phyloP scores from a whole-genome alignment of 2,888 invertebrate genomes.

The Julus scanicus region DNA sequence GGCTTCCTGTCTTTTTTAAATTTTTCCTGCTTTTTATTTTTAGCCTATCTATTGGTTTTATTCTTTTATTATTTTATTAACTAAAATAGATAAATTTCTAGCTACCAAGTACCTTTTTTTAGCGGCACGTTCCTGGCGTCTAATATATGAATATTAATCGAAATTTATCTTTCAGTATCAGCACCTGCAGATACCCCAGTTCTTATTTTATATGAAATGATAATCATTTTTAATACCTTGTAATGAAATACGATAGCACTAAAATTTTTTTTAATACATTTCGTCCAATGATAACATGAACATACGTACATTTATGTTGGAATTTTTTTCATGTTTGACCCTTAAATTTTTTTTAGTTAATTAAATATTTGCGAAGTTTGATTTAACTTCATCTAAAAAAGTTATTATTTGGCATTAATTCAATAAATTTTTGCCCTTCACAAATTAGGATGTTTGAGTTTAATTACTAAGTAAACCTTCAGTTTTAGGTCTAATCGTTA shows the following conservation, averaged over 20 bases:
- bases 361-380: not conserved
- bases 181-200: conserved; percentile 30
- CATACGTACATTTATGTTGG: not conserved
- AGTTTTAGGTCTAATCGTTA: not conserved
- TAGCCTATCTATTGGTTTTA: not conserved
- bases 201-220: not conserved
- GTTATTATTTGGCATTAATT: not conserved
- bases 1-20: not conserved
- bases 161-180: conserved; percentile 22
- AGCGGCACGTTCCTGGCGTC: conserved; percentile 6
- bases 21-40: conserved; percentile 4
- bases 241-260: conserved; percentile 2
- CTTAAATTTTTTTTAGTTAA: not conserved
- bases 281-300: not conserved
- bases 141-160: not conserved
- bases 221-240: conserved; percentile 26
- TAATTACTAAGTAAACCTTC: not conserved
- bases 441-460: not conserved
- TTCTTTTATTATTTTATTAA: conserved; percentile 39
- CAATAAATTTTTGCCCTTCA: not conserved
- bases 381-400: not conserved
- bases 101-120: not conserved
- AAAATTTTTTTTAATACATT: not conserved
- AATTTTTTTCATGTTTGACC: not conserved
- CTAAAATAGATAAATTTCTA: conserved; percentile 16